phyloP scores from a whole-genome alignment of 2,888 invertebrate genomes.

The Perithous albicinctus region DNA sequence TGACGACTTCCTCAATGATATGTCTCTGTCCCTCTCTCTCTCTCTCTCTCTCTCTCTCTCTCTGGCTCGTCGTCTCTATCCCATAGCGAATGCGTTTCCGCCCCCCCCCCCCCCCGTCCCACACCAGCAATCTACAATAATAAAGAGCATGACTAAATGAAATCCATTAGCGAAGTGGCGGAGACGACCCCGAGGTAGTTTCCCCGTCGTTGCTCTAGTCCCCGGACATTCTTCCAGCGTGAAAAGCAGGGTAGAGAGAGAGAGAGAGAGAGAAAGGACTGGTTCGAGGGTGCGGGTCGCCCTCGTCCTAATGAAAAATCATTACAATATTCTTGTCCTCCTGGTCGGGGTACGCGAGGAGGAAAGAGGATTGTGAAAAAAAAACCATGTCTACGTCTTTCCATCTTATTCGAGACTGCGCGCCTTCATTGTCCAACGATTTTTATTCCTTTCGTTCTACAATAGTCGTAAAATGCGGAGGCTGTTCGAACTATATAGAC shows the following conservation, averaged over 20 bases:
- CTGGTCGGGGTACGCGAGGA: slow-evolving; percentile 18
- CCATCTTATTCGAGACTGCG: slow-evolving; percentile 38
- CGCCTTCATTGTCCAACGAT: slow-evolving; percentile 51
- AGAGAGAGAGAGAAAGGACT: too few species aligned
- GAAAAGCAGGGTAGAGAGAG: slow-evolving; percentile 30
- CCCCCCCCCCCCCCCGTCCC: slow-evolving; percentile 24
- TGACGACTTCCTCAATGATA: slow-evolving; percentile 59
- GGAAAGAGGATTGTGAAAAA: slow-evolving; percentile 13
- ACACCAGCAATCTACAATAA: slow-evolving; percentile 55
- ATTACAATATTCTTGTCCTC: slow-evolving; percentile 70
- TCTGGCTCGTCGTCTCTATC: slow-evolving; percentile 38
- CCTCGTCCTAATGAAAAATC: slow-evolving; percentile 73
- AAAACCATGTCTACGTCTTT: slow-evolving; percentile 38
- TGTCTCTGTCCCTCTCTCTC: slow-evolving; percentile 63
- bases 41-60: too few species aligned
- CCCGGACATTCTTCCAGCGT: slow-evolving; percentile 54
- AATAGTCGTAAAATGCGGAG: slow-evolving; percentile 45
- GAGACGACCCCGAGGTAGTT: slow-evolving; percentile 36
- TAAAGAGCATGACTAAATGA: slow-evolving; percentile 73
- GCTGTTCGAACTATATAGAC: slow-evolving; percentile 37
- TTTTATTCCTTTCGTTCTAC: slow-evolving; percentile 47
- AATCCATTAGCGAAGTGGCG: slow-evolving; percentile 74
- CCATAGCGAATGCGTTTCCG: neutral
- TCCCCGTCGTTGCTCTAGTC: slow-evolving; percentile 19
- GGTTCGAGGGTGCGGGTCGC: slow-evolving; percentile 47